Evolutionary conservation across 2,888 invertebrate species (phyloP), one percentile per base, ranked within the genome.

Genomic region (Hydraecia micacea): DNA sequence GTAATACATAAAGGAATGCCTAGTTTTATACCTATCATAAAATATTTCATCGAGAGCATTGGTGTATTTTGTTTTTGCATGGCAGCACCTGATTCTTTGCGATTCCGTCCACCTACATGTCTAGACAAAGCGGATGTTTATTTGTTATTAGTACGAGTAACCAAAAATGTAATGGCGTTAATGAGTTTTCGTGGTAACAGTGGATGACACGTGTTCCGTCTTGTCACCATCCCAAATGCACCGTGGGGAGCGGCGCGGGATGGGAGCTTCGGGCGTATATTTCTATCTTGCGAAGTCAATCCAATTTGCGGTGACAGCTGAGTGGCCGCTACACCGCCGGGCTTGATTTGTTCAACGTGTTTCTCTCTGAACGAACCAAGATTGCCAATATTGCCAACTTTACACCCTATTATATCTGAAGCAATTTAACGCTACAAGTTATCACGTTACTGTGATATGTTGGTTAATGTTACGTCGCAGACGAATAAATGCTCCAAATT

Each of bases 281-380:
- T 93, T 92, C 91, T 91, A 92, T 91, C 90, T 90, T 86, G 87
- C 87, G 90, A 87, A 94, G 94, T 94, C 95, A 94, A 95, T 95
- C 93, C 94, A 95, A 95, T 95, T 94, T 94, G 92, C 87, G 92
- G 92, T 90, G 93, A 93, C 93, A 91, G 92, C 91, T 86, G 89
- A 92, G 93, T 91, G 91, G 91, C 91, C 92, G 91, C 92, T 88
- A 91, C 93, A 91, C 85, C 70, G 60, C 85, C 86, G 0, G 90
- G 90, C 93, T 94, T 93, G 94, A 94, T 94, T 94, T 93, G 93
- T 91, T 90, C 92, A 91, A 91, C 91, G 90, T 93, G 92, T 92
- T 89, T 82, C 87, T 83, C 58, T 79, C 82, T 81, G 80, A 81
- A 58, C 77, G 86, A 87, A 88, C 89, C 71, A 89, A 90, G 46